Conservation (phyloP, 2,113 vertebrate genomes). For the Emydocephalus ijimae region DNA sequence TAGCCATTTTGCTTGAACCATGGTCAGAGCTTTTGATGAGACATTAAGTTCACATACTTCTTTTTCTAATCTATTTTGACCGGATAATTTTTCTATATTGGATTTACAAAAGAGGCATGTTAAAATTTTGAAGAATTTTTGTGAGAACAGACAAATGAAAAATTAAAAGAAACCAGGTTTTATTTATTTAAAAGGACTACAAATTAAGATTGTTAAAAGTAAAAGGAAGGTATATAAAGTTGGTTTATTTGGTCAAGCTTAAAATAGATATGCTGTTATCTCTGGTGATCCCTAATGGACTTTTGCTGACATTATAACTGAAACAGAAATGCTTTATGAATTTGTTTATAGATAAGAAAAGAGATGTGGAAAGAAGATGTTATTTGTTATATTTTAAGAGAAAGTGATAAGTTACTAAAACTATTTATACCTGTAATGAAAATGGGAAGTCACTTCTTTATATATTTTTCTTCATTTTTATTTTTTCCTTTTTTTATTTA, state of each 20-base stretch:
- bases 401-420: neutral
- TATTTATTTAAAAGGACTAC: neutral
- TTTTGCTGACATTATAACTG: neutral
- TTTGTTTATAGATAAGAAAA: neutral
- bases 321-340: neutral
- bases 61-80: neutral
- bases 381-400: neutral
- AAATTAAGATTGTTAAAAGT: neutral
- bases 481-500: neutral
- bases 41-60: neutral
- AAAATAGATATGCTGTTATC: neutral
- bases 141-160: neutral
- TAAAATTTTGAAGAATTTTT: neutral
- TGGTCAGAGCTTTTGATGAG: neutral
- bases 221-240: neutral
- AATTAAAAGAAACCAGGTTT: neutral
- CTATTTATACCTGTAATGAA: neutral
- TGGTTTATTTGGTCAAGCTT: neutral
- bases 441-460: neutral
- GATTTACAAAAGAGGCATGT: neutral
- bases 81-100: neutral
- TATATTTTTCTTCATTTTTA: neutral
- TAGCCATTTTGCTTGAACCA: neutral
- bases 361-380: neutral
- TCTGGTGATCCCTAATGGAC: neutral